A percentile compares a stretch with the other conserved stretches of the same genome.
Evolutionary conservation across 2,113 vertebrate genomes (phyloP).

Genomic region (Zosterops pallidus): DNA sequence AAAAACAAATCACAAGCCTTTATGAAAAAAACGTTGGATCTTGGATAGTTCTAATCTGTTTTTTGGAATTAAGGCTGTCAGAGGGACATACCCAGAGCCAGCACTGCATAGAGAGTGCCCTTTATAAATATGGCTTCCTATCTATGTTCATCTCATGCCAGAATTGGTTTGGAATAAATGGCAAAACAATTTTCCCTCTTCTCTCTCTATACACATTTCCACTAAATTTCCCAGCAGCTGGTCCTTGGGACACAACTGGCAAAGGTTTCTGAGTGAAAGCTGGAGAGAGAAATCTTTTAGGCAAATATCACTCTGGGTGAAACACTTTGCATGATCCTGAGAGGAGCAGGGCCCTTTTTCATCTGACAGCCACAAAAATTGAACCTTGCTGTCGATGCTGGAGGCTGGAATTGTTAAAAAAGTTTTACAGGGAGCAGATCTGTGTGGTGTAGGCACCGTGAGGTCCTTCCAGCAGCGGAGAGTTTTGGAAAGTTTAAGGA

Average conservation of each 20-base stretch:
- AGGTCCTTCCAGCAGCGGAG: background rate
- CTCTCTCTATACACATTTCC: background rate
- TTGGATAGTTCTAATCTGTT: background rate
- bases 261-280: background rate
- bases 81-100: background rate
- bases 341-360: background rate
- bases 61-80: background rate
- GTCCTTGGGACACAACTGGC: background rate
- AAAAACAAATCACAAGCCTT: background rate
- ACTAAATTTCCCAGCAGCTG: constrained; percentile 12
- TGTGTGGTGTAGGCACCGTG: background rate
- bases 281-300: constrained; percentile 44
- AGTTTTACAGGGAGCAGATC: background rate
- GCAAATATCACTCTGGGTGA: constrained; percentile 52
- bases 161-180: background rate
- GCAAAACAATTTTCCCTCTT: background rate
- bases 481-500: constrained; percentile 8
- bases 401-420: constrained; percentile 10
- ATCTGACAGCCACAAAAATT: constrained; percentile 13
- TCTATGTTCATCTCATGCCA: background rate
- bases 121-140: background rate
- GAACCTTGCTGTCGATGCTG: background rate
- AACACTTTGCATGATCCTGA: constrained; percentile 18
- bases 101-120: background rate
- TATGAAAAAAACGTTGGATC: background rate